Base-by-base conservation (phyloP, 2,888 invertebrate species). In the Caenorhabditis sp. region DNA sequence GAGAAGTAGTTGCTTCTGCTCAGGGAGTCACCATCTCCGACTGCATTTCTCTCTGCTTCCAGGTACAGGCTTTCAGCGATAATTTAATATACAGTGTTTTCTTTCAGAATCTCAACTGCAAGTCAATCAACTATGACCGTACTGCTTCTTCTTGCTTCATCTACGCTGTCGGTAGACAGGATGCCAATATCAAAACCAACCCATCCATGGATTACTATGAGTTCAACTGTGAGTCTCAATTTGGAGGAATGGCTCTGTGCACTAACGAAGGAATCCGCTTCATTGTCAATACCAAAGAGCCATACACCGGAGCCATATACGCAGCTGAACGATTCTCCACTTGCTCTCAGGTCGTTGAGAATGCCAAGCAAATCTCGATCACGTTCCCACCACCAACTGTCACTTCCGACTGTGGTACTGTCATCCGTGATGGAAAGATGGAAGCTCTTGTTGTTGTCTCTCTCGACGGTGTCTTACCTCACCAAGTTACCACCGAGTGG, bases 271-370 rank as follows among this genome's bases (percentile, higher is more conserved):
- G 89, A 66, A 89, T 89, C 66, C 82, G 88, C 9, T 89, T 89
- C 84, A 89, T 89, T 70, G 89, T 89, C 66, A 89, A 89, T 83
- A 89, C 89, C 65, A 89, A 89, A 74, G 89, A 89, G 52, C 89
- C 89, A 11, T 89, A 89, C 84, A 89, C 89, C 20, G 89, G 89
- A 48, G 89, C 89, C 68, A 89, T 89, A 56, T 89, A 89, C 75
- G 89, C 89, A 26, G 89, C 89, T 24, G 89, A 89, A 73, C 79
- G 89, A 55, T 89, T 89, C 84, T 83, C 86, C 27, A 88, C 87
- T 26, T 89, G 89, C 76, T 84, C 84, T 15, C 88, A 89, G 70
- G 89, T 89, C 7, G 89, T 89, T 24, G 85, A 87, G 78, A 89
- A 89, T 66, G 87, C 88, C 5, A 87, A 88, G 61, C 89, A 89